A percentile compares a stretch with the other conserved stretches of the same genome.
Conservation (phyloP, 2,888 invertebrate genomes). For the Yponomeuta cagnagella region DNA sequence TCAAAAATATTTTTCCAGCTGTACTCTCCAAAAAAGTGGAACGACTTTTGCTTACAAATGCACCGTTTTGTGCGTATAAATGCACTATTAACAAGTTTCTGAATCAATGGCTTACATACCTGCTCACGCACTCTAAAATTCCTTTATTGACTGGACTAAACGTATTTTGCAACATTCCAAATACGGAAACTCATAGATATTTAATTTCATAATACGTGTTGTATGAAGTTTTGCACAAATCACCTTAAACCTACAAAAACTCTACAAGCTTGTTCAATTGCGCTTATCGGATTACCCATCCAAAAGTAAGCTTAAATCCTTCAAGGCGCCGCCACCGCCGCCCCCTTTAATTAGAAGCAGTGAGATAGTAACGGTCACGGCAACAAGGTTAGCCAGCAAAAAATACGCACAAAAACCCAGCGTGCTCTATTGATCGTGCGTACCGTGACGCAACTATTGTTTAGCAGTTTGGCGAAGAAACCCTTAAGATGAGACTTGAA, state of each 20-base stretch:
- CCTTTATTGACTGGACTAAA: too few species aligned
- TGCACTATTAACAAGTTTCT: too few species aligned
- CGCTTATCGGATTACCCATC: background rate
- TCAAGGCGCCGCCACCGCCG: constrained; percentile 32
- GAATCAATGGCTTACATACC: too few species aligned
- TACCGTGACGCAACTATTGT: constrained; percentile 71
- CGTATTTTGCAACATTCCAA: too few species aligned
- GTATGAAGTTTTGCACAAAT: background rate
- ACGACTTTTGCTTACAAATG: too few species aligned
- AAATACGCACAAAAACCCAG: constrained; percentile 52
- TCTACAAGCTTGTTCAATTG: constrained; percentile 6
- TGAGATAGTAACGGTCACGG: constrained; percentile 46
- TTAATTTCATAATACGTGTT: too few species aligned
- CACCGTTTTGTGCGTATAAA: too few species aligned
- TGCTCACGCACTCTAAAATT: too few species aligned
- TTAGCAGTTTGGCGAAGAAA: constrained; percentile 65
- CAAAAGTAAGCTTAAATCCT: constrained; percentile 32
- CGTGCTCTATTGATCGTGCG: constrained; percentile 53
- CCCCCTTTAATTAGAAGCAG: constrained; percentile 37
- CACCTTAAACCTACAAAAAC: constrained; percentile 36
- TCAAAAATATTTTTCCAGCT: too few species aligned
- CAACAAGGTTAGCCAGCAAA: constrained; percentile 30
- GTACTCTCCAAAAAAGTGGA: too few species aligned
- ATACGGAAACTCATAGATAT: too few species aligned
- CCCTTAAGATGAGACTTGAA: constrained; percentile 30